Evolutionary conservation across 2,888 invertebrate genomes (phyloP), one percentile per base, ranked within the genome.

Genomic region (Papilio protenor): DNA sequence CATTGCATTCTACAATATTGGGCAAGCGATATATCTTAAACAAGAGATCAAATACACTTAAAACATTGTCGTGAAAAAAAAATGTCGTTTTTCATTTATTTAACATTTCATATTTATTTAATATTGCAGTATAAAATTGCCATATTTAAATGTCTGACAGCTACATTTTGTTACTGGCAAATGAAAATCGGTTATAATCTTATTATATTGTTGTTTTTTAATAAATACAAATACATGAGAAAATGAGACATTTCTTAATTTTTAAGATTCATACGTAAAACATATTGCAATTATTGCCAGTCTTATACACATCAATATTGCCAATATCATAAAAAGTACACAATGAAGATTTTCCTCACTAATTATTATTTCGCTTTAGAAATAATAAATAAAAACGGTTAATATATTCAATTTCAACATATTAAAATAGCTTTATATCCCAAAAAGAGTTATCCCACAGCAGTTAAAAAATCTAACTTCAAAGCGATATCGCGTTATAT

Each of bases 241-340:
- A 66, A 66, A 10, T 64, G 18, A 66, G 12, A 66, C 6, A n/a
- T 18, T 10, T 6, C n/a, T 55, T 55, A 55, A 55, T 55, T 55
- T 55, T 55, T 40, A 3, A 18, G 6, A 64, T 11, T 18, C 14
- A 64, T 40, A 23, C 23, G 5, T 18, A 18, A 18, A 33, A 64
- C 16, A 18, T 27, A 61, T 27, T 57, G 40, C 64, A 73, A 61
- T 40, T 33, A 69, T 76, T 70, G 45, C 75, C 70, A 70, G 70
- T 70, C 59, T 76, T 55, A 27, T 23, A 70, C 6, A 61, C 55
- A 21, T 45, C 5, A 76, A 57, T 70, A 47, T 59, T 76, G 70
- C 59, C 76, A 52, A 33, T 49, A 75, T 33, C 10, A 8, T 55
- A 23, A 75, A 27, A 57, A n/a, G 55, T n/a, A 55, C 18, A 55